These are phyloP conservation scores for Argyra leucocephala DNA, from an alignment of 2,888 invertebrate genomes.

Conservation along the genomic window DNA sequence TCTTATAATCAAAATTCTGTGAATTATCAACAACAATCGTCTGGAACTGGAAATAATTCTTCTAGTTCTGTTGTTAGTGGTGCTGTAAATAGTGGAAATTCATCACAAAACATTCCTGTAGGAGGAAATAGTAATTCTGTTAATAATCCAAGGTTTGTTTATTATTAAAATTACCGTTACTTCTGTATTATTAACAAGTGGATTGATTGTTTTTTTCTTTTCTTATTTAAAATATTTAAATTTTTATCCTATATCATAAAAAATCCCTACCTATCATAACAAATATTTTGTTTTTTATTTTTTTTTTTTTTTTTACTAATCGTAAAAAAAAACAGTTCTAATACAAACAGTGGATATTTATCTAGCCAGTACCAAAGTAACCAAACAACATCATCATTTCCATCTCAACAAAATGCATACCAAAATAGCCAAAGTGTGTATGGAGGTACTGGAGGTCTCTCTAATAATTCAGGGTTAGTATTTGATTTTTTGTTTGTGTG, in stretches of 20 bases:
- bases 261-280: slow-evolving; percentile 20
- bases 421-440: slow-evolving; percentile 44
- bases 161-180: slow-evolving; percentile 8
- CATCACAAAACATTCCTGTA: slow-evolving; percentile 44
- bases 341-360: slow-evolving; percentile 43
- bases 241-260: slow-evolving; percentile 3
- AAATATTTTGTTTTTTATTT: slow-evolving; percentile 16
- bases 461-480: slow-evolving; percentile 44
- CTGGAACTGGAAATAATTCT: slow-evolving; percentile 19
- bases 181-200: background rate
- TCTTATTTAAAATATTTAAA: slow-evolving; percentile 12
- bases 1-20: slow-evolving; percentile 42
- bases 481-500: background rate
- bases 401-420: slow-evolving; percentile 44
- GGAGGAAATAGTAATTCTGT: slow-evolving; percentile 36
- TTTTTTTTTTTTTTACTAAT: slow-evolving; percentile 14
- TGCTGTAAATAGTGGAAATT: slow-evolving; percentile 32
- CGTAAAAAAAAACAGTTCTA: slow-evolving; percentile 32
- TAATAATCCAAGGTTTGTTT: slow-evolving; percentile 37
- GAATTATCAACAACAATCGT: slow-evolving; percentile 40
- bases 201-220: slow-evolving; percentile 12
- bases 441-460: slow-evolving; percentile 39
- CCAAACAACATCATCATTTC: slow-evolving; percentile 40
- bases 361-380: slow-evolving; percentile 32
- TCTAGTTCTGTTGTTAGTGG: slow-evolving; percentile 24